Evolutionary conservation across 2,797 vertebrate genomes (phyloP), one percentile per base, ranked within the genome.

Genomic region (Channa striata): DNA sequence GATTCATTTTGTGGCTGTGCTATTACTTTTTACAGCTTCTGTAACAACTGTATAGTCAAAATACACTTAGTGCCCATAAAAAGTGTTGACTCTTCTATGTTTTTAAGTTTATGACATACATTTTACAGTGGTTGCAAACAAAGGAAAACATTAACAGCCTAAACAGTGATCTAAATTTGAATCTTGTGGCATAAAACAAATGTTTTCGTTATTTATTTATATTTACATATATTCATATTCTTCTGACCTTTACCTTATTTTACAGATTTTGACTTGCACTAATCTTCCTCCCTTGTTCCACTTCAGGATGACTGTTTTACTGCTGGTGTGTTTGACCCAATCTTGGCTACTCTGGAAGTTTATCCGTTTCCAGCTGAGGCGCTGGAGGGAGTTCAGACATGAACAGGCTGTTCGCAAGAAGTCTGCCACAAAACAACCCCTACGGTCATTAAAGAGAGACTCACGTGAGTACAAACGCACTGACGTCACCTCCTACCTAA

Each of bases 261-360:
- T n/a, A n/a, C n/a, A n/a, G n/a, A n/a, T n/a, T n/a, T n/a, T n/a
- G n/a, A n/a, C 57, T n/a, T 11, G 19, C 25, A 72, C 64, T 77
- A 73, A 77, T 85, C 48, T 11, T 61, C 25, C 51, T 44, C 21
- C 60, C 53, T 58, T 9, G 30, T 53, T 50, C 37, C 56, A 39
- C 17, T 61, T 6, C 90, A 99, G 98, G 94, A 94, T 98, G 92
- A 93, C 92, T 11, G 93, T 97, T 90, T 92, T 99, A 77, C 93
- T 96, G 74, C 89, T 97, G 92, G 95, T 97, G 72, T 98, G 96
- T 81, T 91, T 96, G 47, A 97, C 95, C 72, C 98, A 99, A 88
- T 97, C 96, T 48, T 99, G 96, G 94, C 94, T 98, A 69, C 97
- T 99, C 89, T 99, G 98, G 98, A 96, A 96, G 90, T 99, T 99